Base-by-base conservation (phyloP, 2,797 vertebrate genomes). In the Sebastes steindachneri region DNA sequence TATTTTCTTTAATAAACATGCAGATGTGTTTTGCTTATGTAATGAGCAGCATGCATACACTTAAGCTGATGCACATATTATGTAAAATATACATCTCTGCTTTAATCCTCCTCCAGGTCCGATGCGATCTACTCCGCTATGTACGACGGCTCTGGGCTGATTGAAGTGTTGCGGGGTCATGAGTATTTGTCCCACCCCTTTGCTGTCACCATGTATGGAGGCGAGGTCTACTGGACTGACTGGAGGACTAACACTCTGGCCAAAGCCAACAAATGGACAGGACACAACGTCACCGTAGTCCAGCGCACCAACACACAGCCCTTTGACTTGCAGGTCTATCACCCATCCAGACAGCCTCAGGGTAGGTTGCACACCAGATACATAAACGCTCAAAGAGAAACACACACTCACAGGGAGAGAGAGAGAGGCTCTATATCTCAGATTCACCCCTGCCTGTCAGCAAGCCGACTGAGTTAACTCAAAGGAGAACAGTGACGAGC, bases 191-290 rank as follows among this genome's bases (percentile, higher is more conserved):
- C 98, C 0, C 98, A 99, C 90, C 98, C 98, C 1, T 99, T 99
- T 17, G 98, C 98, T 0, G 98, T 99, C 90, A 99, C 98, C 14
- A 96, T 99, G 64, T 99, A 99, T 0, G 98, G 98, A 0, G 98
- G 98, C 0, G 98, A 99, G 88, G 97, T 99, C 7, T 99, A 99
- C 92, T 99, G 98, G 98, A 99, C 98, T 0, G 98, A 99, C 95
- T 99, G 98, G 98, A 95, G 97, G 67, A 99, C 98, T 68, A 99
- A 99, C 94, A 99, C 98, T 0, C 89, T 99, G 90, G 98, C 98
- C 90, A 99, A 99, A 92, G 98, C 98, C 89, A 99, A 99, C 95
- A 99, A 99, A 91, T 99, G 98, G 98, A 99, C 98, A 0, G 98
- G 98, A 57, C 97, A 98, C 93, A 98, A 99, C 0, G 98, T 99